Conservation (phyloP, 2,113 vertebrate genomes). For the Gorilla gorilla region DNA sequence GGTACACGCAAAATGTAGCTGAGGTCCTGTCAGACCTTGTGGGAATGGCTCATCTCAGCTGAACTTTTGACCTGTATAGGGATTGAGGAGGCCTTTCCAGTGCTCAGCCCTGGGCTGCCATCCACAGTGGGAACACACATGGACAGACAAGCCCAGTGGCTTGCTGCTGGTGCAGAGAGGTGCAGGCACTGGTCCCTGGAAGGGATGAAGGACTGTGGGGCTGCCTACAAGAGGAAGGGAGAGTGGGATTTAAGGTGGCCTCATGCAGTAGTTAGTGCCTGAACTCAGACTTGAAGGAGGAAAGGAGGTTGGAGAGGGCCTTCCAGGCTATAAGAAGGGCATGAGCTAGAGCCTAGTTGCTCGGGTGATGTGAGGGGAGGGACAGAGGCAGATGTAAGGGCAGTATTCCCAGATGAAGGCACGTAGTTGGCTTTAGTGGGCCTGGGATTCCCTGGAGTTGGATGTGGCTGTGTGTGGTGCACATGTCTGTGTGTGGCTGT, state of each 20-base stretch:
- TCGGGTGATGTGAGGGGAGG: neutral
- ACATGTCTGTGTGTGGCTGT: neutral
- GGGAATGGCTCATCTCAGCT: no score
- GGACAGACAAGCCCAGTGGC: neutral
- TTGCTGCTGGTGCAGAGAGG: neutral
- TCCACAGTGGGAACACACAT: neutral
- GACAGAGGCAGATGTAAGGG: neutral
- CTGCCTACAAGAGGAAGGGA: neutral
- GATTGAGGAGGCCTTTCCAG: neutral
- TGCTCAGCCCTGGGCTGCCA: neutral
- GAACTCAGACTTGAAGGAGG: neutral
- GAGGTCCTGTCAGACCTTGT: neutral
- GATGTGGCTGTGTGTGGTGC: neutral
- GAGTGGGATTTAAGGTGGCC: neutral
- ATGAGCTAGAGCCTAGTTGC: neutral
- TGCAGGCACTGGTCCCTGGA: no score
- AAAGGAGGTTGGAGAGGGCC: neutral
- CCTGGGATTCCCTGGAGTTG: neutral
- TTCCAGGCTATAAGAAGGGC: neutral
- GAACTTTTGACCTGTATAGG: neutral
- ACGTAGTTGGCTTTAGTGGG: neutral
- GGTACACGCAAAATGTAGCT: fast-evolving
- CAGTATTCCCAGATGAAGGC: neutral
- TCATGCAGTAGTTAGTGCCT: neutral
- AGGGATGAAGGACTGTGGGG: neutral